These are phyloP conservation scores for Dicroscelio sp. DNA, from an alignment of 2,888 invertebrate species.

Conservation along the genomic window DNA sequence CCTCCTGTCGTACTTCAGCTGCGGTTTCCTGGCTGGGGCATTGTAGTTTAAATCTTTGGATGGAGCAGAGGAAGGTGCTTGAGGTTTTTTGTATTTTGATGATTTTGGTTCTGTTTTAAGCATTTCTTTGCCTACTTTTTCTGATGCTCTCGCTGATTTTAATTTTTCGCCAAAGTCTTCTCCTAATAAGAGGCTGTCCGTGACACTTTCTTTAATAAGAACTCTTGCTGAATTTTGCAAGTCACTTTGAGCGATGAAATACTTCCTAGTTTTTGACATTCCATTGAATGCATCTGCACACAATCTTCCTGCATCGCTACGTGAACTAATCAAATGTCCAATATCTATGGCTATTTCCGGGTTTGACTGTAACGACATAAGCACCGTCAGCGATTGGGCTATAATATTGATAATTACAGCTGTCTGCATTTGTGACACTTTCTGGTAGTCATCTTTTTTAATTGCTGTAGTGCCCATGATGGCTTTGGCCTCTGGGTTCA, in stretches of 20 bases:
- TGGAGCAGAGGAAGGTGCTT: too few relatives aligned
- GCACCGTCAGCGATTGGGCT: not conserved
- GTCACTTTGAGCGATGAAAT: not conserved
- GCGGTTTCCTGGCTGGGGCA: not conserved
- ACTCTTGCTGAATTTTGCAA: not conserved
- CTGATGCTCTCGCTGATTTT: not conserved
- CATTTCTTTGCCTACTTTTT: conserved; percentile 27
- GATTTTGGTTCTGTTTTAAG: not conserved
- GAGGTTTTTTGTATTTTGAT: too few relatives aligned
- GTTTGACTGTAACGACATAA: not conserved
- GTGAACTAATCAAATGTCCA: not conserved
- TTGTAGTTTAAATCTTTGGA: conserved; percentile 30
- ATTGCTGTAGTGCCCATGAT: not conserved
- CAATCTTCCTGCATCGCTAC: conserved; percentile 27
- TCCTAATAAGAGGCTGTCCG: not conserved
- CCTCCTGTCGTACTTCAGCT: not conserved
- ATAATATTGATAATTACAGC: not conserved
- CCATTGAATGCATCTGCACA: not conserved
- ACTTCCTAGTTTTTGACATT: not conserved
- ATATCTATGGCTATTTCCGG: not conserved
- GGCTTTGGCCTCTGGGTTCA: conserved; percentile 11
- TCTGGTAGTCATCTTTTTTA: conserved; percentile 15
- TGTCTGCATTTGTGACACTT: not conserved
- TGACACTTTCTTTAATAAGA: not conserved
- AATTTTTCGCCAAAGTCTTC: conserved; percentile 30